A percentile compares a stretch with the other conserved stretches of the same genome.
These are phyloP conservation scores for Echinometra lucunter DNA, from an alignment of 53 echinoderm and acorn worm genomes.

Conservation along the genomic window DNA sequence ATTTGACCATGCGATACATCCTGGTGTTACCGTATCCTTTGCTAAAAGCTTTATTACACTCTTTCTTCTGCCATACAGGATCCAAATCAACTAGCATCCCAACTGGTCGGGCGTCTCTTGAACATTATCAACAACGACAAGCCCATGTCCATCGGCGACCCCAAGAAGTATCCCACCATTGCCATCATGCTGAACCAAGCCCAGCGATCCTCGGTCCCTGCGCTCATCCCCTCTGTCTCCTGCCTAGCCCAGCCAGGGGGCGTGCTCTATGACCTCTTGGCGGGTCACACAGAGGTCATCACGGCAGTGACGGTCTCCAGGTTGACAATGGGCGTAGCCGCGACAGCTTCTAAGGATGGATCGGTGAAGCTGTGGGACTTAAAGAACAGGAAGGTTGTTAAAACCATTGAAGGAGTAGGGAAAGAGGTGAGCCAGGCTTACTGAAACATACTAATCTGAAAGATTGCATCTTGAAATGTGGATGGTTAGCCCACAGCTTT, in stretches of 20 bases:
- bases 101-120: conserved; percentile 85
- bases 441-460: no score
- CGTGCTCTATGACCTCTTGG: conserved; percentile 88
- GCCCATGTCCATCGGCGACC: conserved; percentile 84
- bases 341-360: conserved; percentile 88
- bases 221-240: conserved; percentile 86
- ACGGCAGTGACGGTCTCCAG: conserved; percentile 85
- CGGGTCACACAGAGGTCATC: conserved; percentile 91
- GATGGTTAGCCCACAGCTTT: no score
- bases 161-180: conserved; percentile 84
- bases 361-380: conserved; percentile 93
- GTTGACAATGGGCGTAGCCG: conserved; percentile 76
- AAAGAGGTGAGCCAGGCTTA: conserved; percentile 66
- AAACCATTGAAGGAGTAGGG: conserved; percentile 82
- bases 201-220: conserved; percentile 73
- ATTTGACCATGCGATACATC: no score
- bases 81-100: conserved; percentile 88
- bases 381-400: conserved; percentile 84
- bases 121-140: conserved; percentile 84
- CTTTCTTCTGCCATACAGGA: not conserved
- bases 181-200: conserved; percentile 76
- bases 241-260: conserved; percentile 96
- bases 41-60: not conserved
- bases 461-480: no score
- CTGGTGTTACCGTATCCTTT: not conserved